Evolutionary conservation across 2,797 vertebrate species (phyloP), one percentile per base, ranked within the genome.

Genomic region (Phylloscopus collybita): DNA sequence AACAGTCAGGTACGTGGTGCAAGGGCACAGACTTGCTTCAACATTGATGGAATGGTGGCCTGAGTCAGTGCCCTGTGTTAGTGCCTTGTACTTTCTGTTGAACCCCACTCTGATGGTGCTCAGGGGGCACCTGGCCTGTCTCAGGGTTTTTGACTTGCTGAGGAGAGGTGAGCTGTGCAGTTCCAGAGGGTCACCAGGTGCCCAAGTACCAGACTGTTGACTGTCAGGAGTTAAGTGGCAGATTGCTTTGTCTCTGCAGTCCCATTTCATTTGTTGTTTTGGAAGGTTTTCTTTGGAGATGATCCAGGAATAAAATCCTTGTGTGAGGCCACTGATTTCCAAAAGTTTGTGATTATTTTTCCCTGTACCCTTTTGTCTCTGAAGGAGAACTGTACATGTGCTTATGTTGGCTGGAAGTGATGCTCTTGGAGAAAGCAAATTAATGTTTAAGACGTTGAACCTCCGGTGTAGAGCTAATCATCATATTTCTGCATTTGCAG

Each of bases 391-490:
- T 79, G 2, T 59, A 27, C 36, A 3, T 78, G 80, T 95, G 90
- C 80, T 92, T 94, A 30, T 76, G 70, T 86, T 93, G 86, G 79
- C 91, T 67, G 61, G 61, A 54, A 91, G 61, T 36, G 30, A 81
- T 61, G 79, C 34, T 85, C 78, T 83, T 86, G 79, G 86, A 89
- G 92, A 93, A 87, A 91, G 85, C 57, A 79, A 88, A 92, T 96
- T 85, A 91, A 82, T 21, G 74, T 76, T 89, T n/a, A 91, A 94
- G 95, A 72, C 2, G 0, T 20, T 92, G 78, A 92, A 95, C 93
- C 95, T 97, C 95, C 34, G 40, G 82, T 93, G 89, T 79, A 70
- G 86, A 66, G 80, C 93, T 96, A 79, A 95, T 96, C 87, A 64
- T 74, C 4, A 40, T 66, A 69, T 94, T 96, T 92, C 93, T 96